phyloP scores from a whole-genome alignment of 2,888 invertebrate species.

The Hemistola chrysoprasaria region DNA sequence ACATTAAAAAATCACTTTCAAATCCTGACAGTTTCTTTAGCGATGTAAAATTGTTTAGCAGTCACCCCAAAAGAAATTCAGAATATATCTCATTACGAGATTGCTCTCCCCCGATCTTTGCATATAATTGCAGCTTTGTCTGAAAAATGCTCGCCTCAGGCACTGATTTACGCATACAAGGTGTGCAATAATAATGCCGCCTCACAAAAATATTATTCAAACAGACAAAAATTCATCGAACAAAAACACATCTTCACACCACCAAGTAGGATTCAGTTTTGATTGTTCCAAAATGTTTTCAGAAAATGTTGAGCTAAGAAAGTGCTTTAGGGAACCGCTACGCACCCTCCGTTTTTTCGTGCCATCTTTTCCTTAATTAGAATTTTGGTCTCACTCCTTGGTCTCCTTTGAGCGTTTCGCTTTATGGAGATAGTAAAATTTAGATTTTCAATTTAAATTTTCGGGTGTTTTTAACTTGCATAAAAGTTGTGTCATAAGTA shows the following conservation, averaged over 20 bases:
- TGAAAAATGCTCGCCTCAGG: slow-evolving; percentile 73
- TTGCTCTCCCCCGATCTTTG: slow-evolving; percentile 57
- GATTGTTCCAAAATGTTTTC: slow-evolving; percentile 49
- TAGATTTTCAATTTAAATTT: slow-evolving; percentile 46
- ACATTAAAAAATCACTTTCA: slow-evolving; percentile 9
- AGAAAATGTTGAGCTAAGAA: slow-evolving; percentile 75
- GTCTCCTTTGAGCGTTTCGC: slow-evolving; percentile 63
- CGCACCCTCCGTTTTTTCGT: slow-evolving; percentile 70
- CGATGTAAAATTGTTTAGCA: slow-evolving; percentile 35
- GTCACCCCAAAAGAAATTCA: slow-evolving; percentile 38
- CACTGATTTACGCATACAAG: slow-evolving; percentile 82
- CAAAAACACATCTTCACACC: slow-evolving; percentile 44
- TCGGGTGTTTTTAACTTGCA: not conserved
- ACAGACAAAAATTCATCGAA: slow-evolving; percentile 33
- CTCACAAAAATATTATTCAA: slow-evolving; percentile 72
- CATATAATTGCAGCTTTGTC: slow-evolving; percentile 80
- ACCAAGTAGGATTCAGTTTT: slow-evolving; percentile 48
- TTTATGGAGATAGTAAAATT: slow-evolving; percentile 50
- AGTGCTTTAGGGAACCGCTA: slow-evolving; percentile 64
- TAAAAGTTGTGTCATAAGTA: too few species aligned
- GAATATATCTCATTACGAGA: slow-evolving; percentile 56
- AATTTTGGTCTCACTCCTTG: slow-evolving; percentile 72
- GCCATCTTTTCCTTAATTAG: slow-evolving; percentile 78
- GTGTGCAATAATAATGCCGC: slow-evolving; percentile 79
- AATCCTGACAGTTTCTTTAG: slow-evolving; percentile 11